Conservation (phyloP, 1,140 invertebrate species). For the Caenorhabditis tropicalis region DNA sequence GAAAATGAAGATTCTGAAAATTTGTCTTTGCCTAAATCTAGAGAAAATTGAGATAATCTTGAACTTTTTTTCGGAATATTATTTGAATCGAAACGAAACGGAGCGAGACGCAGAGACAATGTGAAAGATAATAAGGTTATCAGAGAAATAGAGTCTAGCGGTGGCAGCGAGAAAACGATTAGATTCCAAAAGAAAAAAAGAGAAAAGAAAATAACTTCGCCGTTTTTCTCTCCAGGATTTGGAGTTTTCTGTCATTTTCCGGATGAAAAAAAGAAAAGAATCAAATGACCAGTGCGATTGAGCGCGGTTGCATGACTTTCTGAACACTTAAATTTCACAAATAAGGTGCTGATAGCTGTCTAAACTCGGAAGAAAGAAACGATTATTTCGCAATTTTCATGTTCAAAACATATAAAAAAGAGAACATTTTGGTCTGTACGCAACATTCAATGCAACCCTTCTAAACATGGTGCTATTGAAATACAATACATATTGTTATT, state of each 20-base stretch:
- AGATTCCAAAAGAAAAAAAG: neutral
- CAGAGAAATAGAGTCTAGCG: neutral
- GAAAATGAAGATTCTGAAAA: neutral
- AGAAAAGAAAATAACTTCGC: neutral
- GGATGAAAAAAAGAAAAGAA: constrained; percentile 28
- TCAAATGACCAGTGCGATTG: constrained; percentile 6
- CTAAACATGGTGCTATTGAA: too few species aligned
- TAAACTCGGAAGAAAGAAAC: too few species aligned
- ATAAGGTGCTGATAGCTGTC: neutral
- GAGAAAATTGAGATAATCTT: too few species aligned
- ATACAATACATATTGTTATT: too few species aligned
- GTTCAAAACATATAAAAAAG: too few species aligned
- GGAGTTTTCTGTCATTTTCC: constrained; percentile 6
- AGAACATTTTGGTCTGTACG: too few species aligned
- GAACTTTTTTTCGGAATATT: too few species aligned
- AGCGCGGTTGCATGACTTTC: neutral
- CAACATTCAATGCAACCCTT: too few species aligned
- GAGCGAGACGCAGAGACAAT: constrained; percentile 1
- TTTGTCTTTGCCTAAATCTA: too few species aligned
- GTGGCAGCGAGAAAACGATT: neutral
- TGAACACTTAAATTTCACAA: neutral
- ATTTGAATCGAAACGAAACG: neutral
- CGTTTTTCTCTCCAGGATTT: neutral
- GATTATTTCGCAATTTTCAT: too few species aligned
- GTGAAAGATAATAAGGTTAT: constrained; percentile 28